These are phyloP conservation scores for Amphipoea oculea DNA, from an alignment of 2,888 invertebrate species.

Conservation along the genomic window DNA sequence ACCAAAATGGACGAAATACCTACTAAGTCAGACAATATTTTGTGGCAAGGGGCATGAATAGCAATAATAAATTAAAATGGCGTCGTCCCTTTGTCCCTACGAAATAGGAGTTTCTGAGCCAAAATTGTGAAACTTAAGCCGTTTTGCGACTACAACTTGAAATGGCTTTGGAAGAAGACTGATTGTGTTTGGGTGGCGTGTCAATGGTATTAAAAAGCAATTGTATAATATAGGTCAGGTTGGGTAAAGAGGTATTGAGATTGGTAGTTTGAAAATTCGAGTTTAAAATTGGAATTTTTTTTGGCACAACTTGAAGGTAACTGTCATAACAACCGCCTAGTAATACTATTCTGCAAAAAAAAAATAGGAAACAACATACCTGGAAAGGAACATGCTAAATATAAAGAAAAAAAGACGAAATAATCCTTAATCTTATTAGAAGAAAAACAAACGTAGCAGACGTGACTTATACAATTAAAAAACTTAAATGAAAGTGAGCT, in stretches of 20 bases:
- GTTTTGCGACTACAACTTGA: slow-evolving; percentile 30
- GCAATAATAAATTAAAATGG: slow-evolving; percentile 56
- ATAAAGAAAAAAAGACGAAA: too few species aligned
- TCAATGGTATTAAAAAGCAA: slow-evolving; percentile 3
- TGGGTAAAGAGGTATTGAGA: neutral
- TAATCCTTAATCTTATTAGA: too few species aligned
- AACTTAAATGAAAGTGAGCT: too few species aligned
- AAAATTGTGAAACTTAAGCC: slow-evolving; percentile 51
- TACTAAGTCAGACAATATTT: neutral
- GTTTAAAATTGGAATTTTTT: neutral
- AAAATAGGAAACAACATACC: too few species aligned
- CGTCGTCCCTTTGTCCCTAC: slow-evolving; percentile 32
- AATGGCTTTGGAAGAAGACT: slow-evolving; percentile 40
- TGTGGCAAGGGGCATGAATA: neutral
- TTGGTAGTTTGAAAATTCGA: neutral
- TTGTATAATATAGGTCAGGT: neutral
- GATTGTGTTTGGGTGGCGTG: slow-evolving; percentile 14
- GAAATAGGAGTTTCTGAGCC: slow-evolving; percentile 45
- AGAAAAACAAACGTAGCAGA: too few species aligned
- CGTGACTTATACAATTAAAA: too few species aligned
- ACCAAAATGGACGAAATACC: too few species aligned
- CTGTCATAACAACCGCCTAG: neutral
- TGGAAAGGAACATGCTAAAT: too few species aligned
- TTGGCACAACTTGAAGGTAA: neutral
- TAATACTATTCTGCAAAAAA: neutral